Conservation (phyloP, 2,888 invertebrate species). For the Xestia xanthographa region DNA sequence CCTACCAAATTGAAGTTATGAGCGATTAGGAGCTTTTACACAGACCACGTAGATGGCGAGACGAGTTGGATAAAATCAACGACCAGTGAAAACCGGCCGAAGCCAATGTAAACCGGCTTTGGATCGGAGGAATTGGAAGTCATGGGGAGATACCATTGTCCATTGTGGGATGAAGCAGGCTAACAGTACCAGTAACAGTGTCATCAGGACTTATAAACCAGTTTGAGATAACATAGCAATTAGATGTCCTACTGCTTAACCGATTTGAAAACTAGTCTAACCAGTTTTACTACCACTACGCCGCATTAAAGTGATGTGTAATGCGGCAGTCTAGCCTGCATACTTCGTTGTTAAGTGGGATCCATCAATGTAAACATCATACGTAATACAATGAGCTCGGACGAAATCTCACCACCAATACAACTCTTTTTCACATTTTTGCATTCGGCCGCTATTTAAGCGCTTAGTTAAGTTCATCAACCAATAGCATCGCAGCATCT, state of each 20-base stretch:
- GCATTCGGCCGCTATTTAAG: too few relatives aligned
- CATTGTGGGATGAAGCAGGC: background rate
- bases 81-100: background rate
- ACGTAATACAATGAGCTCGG: too few relatives aligned
- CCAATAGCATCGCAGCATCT: too few relatives aligned
- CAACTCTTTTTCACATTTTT: too few relatives aligned
- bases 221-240: conserved; percentile 13
- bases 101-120: background rate
- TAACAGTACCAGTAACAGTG: background rate
- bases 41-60: background rate
- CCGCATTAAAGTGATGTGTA: background rate
- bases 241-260: conserved; percentile 8
- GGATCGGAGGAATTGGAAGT: background rate
- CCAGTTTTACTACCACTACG: background rate
- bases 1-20: background rate
- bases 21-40: background rate
- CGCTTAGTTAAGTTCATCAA: too few relatives aligned
- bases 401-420: too few relatives aligned
- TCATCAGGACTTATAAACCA: background rate
- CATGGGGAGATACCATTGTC: background rate
- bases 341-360: background rate
- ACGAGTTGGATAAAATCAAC: background rate
- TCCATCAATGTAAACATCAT: background rate
- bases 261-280: background rate
- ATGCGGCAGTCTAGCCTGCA: conserved; percentile 2